A percentile compares a stretch with the other conserved stretches of the same genome.
These are phyloP conservation scores for Dendrocincla tyrannina DNA, from an alignment of 2,797 vertebrate species.

Conservation along the genomic window DNA sequence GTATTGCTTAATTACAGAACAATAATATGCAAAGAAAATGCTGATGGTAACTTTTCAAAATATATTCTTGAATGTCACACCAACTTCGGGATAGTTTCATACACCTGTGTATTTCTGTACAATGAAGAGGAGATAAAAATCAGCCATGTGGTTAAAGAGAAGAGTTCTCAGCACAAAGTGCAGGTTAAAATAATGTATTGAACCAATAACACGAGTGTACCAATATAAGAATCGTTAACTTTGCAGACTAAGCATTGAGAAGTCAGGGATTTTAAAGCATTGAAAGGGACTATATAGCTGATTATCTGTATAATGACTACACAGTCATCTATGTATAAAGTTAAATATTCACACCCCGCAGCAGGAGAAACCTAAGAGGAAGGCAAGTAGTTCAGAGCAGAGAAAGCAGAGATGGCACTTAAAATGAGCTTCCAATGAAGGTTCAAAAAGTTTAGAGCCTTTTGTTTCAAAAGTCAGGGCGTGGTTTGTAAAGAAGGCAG, in stretches of 20 bases:
- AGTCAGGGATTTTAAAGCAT: neutral
- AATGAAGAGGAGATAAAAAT: neutral
- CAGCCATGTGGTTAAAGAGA: neutral
- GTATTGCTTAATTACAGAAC: conserved; percentile 18
- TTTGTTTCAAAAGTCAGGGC: neutral
- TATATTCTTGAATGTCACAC: neutral
- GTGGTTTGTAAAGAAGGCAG: neutral
- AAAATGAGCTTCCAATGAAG: neutral
- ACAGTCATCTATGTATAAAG: neutral
- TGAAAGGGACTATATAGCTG: neutral
- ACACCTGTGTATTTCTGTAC: neutral
- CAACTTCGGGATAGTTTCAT: neutral
- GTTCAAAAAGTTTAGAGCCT: neutral
- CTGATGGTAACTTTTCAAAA: neutral
- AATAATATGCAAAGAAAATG: neutral
- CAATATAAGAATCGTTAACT: neutral
- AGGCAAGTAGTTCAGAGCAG: neutral
- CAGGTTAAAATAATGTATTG: conserved; percentile 20
- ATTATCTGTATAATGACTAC: neutral
- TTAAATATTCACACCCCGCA: neutral
- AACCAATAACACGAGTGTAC: neutral
- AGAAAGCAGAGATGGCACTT: neutral
- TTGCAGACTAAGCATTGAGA: neutral
- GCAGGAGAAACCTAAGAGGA: neutral
- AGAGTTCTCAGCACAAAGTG: neutral